A percentile compares a stretch with the other conserved stretches of the same genome.
Conservation (phyloP, 2,888 invertebrate genomes). For the Crematogaster levior region DNA sequence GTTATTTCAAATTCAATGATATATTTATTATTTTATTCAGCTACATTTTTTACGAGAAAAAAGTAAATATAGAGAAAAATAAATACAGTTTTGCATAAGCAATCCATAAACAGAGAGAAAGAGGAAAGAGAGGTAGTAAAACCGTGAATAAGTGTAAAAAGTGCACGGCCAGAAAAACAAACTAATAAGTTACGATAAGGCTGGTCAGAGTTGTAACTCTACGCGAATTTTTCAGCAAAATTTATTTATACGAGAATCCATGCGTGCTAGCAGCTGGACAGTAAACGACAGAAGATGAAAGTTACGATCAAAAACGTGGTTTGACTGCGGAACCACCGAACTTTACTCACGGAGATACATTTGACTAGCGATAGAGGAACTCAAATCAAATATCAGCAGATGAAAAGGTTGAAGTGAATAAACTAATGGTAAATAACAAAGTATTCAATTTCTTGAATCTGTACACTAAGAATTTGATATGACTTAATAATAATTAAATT, state of each 20-base stretch:
- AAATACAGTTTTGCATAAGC: neutral
- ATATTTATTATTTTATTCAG: neutral
- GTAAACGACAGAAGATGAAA: slow-evolving; percentile 23
- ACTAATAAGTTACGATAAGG: slow-evolving; percentile 33
- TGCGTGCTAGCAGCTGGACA: slow-evolving; percentile 4
- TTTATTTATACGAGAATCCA: slow-evolving; percentile 39
- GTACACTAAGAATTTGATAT: neutral
- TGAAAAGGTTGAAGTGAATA: neutral
- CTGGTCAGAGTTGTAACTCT: slow-evolving; percentile 14
- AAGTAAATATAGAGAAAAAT: neutral
- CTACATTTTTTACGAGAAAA: neutral
- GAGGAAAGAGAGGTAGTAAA: neutral
- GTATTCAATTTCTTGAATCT: neutral
- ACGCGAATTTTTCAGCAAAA: slow-evolving; percentile 23
- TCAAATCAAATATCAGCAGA: neutral
- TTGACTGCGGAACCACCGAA: slow-evolving; percentile 19
- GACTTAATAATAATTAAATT: neutral
- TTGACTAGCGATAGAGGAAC: slow-evolving; percentile 9
- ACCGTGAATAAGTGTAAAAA: neutral
- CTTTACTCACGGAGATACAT: slow-evolving; percentile 15
- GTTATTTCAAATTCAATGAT: neutral
- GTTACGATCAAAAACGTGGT: slow-evolving; percentile 43
- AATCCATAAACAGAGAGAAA: neutral
- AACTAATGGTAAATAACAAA: neutral
- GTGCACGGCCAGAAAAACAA: neutral